These are phyloP conservation scores for Melinaea marsaeus DNA, from an alignment of 2,888 invertebrate species.

Conservation along the genomic window DNA sequence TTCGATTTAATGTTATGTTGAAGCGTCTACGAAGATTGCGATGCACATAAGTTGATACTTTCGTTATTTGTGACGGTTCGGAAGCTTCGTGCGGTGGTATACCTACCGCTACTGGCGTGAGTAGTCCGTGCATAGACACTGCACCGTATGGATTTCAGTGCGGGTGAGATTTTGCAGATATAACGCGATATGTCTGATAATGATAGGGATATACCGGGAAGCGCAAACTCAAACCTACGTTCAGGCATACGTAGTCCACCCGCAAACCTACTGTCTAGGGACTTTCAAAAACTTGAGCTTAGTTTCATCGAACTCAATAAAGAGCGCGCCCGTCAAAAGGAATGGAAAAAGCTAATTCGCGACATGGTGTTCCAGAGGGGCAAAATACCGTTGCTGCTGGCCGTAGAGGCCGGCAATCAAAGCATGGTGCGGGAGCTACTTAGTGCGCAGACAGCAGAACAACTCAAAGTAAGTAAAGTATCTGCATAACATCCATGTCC, in stretches of 20 bases:
- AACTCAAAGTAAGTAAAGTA: constrained; percentile 81
- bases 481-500: neutral
- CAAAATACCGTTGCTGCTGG: constrained; percentile 94
- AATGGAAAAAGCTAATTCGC: constrained; percentile 78
- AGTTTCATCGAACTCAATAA: constrained; percentile 75
- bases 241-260: constrained; percentile 57
- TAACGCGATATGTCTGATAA: constrained; percentile 31
- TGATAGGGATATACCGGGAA: constrained; percentile 51
- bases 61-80: constrained; percentile 63
- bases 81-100: constrained; percentile 62
- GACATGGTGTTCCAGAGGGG: constrained; percentile 87
- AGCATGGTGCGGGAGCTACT: constrained; percentile 96
- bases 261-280: constrained; percentile 53
- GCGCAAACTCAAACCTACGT: constrained; percentile 52
- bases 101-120: constrained; percentile 52
- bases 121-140: constrained; percentile 51
- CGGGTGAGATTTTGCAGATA: constrained; percentile 35
- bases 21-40: constrained; percentile 57
- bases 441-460: constrained; percentile 90
- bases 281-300: constrained; percentile 69
- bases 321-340: constrained; percentile 70
- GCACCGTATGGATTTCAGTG: constrained; percentile 51
- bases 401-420: constrained; percentile 96
- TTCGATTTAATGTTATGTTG: constrained; percentile 64
- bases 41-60: constrained; percentile 63